Conservation (phyloP, 2,113 vertebrate genomes). For the Phrynosoma platyrhinos region DNA sequence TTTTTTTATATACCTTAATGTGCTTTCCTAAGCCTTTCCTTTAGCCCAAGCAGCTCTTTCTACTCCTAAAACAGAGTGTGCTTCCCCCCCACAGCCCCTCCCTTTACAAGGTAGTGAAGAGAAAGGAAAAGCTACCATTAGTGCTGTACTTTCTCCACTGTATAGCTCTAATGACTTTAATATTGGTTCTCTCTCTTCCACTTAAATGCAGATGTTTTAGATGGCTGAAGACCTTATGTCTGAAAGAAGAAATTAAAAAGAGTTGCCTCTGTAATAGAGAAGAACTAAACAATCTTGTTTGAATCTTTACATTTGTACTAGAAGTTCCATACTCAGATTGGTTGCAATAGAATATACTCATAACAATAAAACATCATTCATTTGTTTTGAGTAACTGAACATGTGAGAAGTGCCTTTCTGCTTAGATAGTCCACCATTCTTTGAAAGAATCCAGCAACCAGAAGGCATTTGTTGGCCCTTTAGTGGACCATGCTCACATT, state of each 20-base stretch:
- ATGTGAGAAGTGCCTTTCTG: neutral
- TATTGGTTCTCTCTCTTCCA: neutral
- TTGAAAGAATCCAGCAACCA: neutral
- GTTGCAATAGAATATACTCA: neutral
- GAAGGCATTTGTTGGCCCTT: neutral
- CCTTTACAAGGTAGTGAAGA: neutral
- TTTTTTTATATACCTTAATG: neutral
- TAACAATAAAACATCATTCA: neutral
- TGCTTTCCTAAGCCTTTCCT: neutral
- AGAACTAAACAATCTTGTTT: neutral
- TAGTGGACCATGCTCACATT: neutral
- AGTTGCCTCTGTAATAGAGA: neutral
- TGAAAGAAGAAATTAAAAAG: neutral
- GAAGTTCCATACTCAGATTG: neutral
- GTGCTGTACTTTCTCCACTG: neutral
- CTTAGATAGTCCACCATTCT: neutral
- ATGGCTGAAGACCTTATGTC: neutral
- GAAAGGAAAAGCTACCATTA: too few relatives aligned
- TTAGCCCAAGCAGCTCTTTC: neutral
- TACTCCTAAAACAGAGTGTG: neutral
- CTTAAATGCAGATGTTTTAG: neutral
- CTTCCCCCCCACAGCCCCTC: neutral
- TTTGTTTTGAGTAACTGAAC: too few relatives aligned
- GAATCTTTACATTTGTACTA: neutral
- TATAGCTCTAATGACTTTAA: neutral